phyloP scores from a whole-genome alignment of 2,113 vertebrate genomes.

The Nanorana parkeri region DNA sequence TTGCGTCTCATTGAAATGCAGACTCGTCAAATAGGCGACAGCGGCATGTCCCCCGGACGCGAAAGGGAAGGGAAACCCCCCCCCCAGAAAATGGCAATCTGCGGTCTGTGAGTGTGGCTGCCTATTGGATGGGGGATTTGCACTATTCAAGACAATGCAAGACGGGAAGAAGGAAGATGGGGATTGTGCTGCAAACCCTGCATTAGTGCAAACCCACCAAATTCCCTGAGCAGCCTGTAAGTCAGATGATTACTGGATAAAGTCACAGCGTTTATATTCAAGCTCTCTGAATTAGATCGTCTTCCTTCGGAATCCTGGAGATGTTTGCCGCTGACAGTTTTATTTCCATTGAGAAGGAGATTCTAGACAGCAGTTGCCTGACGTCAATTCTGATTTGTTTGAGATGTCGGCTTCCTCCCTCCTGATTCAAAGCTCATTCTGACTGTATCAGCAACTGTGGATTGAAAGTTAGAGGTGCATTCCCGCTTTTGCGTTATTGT shows the following conservation, averaged over 20 bases:
- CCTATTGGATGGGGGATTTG: constrained; percentile 40
- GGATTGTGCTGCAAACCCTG: constrained; percentile 70
- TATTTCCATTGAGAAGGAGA: constrained; percentile 1
- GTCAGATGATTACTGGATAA: constrained; percentile 72
- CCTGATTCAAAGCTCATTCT: too few species aligned
- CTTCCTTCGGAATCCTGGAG: neutral
- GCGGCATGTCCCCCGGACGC: neutral
- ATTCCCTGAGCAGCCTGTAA: constrained; percentile 72
- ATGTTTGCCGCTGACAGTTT: neutral
- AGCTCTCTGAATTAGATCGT: neutral
- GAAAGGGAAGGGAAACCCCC: neutral
- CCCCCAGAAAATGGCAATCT: constrained; percentile 13
- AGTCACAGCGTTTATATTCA: constrained; percentile 65
- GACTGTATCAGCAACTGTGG: too few species aligned
- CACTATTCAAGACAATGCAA: neutral
- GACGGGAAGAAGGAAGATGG: constrained; percentile 6
- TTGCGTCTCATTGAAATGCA: constrained; percentile 43
- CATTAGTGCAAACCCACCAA: constrained; percentile 75
- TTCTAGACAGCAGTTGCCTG: neutral
- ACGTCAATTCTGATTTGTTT: too few species aligned
- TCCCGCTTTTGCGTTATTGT: too few species aligned
- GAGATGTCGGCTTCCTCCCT: too few species aligned
- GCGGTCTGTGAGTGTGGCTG: neutral
- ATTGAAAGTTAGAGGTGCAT: too few species aligned
- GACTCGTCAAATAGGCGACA: constrained; percentile 14